A percentile compares a stretch with the other conserved stretches of the same genome.
Conservation (phyloP, 37 sponge, comb jelly and placozoan genomes). For the Sycon ciliatum region DNA sequence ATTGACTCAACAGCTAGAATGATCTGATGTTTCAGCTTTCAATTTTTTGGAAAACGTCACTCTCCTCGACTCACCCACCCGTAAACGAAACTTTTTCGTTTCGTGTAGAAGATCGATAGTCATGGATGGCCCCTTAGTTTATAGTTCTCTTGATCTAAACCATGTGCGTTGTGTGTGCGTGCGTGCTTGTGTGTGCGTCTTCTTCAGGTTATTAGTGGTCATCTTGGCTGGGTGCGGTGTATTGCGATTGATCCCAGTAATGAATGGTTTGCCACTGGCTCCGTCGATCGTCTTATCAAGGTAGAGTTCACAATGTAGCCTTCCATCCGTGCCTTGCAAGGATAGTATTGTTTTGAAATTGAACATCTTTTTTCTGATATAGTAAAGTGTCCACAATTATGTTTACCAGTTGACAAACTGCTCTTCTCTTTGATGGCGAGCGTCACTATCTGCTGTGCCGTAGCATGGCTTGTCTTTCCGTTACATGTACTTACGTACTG, state of each 20-base stretch:
- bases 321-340: neutral
- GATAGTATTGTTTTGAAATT: neutral
- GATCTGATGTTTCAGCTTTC: no score
- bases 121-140: neutral
- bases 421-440: no score
- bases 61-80: neutral
- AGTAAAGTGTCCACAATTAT: neutral
- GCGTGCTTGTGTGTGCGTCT: neutral
- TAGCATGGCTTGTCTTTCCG: no score
- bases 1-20: no score
- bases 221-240: constrained; percentile 93
- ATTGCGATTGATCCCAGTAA: constrained; percentile 90
- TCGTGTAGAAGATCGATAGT: neutral
- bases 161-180: neutral
- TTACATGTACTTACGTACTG: no score
- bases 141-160: neutral
- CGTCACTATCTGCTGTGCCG: no score
- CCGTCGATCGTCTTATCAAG: constrained; percentile 91
- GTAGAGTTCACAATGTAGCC: constrained; percentile 15
- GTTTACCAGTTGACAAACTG: no score
- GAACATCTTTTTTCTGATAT: neutral
- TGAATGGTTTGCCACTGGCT: constrained; percentile 97
- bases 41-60: neutral
- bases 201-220: constrained; percentile 89
- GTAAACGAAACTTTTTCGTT: no score